Evolutionary conservation across 2,113 vertebrate species (phyloP), one percentile per base, ranked within the genome.

Genomic region (Carassius auratus): DNA sequence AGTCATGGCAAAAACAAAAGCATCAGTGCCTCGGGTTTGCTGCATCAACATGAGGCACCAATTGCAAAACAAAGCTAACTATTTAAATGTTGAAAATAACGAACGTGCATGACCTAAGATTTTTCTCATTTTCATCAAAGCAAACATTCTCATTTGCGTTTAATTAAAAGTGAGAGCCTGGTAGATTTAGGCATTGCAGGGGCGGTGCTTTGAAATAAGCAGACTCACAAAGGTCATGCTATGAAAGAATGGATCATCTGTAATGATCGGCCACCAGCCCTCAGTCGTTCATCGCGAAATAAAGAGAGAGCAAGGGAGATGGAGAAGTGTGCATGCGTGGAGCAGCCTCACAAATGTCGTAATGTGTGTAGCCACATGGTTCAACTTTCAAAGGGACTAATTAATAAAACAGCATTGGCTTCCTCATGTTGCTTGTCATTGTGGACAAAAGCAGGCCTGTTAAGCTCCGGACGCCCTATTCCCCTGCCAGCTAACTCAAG

Each of bases 331-430:
- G 84, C 61, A 89, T 77, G 84, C 26, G 73, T 50, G 79, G 55
- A 85, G 38, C 75, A 86, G 66, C 79, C 86, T 75, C 82, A 83
- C 85, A 85, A 87, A 86, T 55, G 55, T 86, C 64, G 81, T 89
- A 88, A 87, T 88, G 83, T 86, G 89, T 86, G 75, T 84, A 89
- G 80, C 87, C 84, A 76, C 80, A 61, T 88, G 79, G 84, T 84
- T 86, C 78, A 83, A 85, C 86, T 90, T 90, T 89, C 88, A 88
- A 89, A 89, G 87, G 83, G 90, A 80, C 86, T 89, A 86, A 90
- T 89, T 88, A 87, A 88, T 89, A 85, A 88, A 84, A 84, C 86
- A 76, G 85, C 79, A 88, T 57, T 85, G 86, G 69, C 83, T 81
- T 26, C 88, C 86, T 90, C 84, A 88, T 84, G 86, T 87, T 68